Evolutionary conservation across 1,140 invertebrate species (phyloP), one percentile per base, ranked within the genome.

Genomic region (Penaeus vannamei): DNA sequence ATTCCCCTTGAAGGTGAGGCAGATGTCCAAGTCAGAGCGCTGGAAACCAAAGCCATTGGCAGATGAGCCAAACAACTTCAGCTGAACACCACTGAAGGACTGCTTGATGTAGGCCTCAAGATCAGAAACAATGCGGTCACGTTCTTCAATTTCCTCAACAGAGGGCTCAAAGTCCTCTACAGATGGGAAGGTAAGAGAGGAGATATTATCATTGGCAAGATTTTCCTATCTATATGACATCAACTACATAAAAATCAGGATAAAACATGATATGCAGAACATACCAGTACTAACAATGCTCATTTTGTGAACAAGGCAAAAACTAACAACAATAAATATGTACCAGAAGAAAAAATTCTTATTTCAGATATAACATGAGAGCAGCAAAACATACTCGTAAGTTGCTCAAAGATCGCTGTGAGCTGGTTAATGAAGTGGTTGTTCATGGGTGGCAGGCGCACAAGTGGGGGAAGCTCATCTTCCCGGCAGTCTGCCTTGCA

Each of bases 31-130:
- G 92, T 95, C 95, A 91, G 95, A 95, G 20, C 93, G 92, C 60
- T 92, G 92, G 90, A 95, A 94, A 5, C 95, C 95, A 93, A 95
- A 95, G 10, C 95, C 95, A 94, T 95, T 95, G 87, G 93, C 93
- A 0, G 94, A 95, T 4, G 95, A 95, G 4, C 95, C 95, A 94
- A 95, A 95, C 82, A 95, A 91, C 46, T 92, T 89, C 1, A 95
- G 91, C 22, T 92, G 91, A 19, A 94, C 94, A 90, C 93, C 93
- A 92, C 92, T 91, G 91, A 92, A 93, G 4, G 89, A 88, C 22
- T 83, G 77, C 14, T 91, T 91, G 26, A 94, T 92, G 87, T 93
- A 93, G n/a, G 91, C 69, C 86, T 94, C 91, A 22, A 94, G 90
- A 36, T 93, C 92, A 81, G 91, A 72, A 19, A 94, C 90, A 81